A percentile compares a stretch with the other conserved stretches of the same genome.
phyloP scores from a whole-genome alignment of 2,888 invertebrate genomes.

The Lycaena phlaeas region DNA sequence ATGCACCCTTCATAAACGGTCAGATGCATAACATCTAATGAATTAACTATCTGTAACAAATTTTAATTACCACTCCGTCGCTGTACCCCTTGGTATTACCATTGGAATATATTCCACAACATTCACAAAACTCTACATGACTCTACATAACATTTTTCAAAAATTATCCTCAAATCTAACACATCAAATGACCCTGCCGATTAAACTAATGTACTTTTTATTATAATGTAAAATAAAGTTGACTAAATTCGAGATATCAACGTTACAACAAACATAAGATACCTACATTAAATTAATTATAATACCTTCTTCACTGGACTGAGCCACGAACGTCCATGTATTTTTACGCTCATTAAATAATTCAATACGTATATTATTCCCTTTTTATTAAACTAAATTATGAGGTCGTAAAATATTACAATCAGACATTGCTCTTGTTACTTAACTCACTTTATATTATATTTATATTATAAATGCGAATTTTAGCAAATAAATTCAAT shows the following conservation, averaged over 20 bases:
- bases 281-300: background rate
- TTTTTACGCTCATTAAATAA: constrained; percentile 5
- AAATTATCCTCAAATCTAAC: no score
- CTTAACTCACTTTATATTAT: no score
- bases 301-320: background rate
- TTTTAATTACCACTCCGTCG: constrained; percentile 1
- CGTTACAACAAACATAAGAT: constrained; percentile 5
- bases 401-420: background rate
- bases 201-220: no score
- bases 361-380: background rate
- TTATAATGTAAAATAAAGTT: no score
- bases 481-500: background rate
- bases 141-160: no score
- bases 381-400: constrained; percentile 1
- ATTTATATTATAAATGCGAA: background rate
- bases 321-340: background rate
- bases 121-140: background rate
- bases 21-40: constrained; percentile 41
- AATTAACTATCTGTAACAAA: constrained; percentile 8
- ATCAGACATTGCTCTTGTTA: no score
- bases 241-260: no score
- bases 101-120: no score
- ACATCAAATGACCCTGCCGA: no score
- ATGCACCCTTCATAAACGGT: constrained; percentile 66
- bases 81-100: no score